Conservation (phyloP, 2,113 vertebrate species). For the Hyaena hyaena region DNA sequence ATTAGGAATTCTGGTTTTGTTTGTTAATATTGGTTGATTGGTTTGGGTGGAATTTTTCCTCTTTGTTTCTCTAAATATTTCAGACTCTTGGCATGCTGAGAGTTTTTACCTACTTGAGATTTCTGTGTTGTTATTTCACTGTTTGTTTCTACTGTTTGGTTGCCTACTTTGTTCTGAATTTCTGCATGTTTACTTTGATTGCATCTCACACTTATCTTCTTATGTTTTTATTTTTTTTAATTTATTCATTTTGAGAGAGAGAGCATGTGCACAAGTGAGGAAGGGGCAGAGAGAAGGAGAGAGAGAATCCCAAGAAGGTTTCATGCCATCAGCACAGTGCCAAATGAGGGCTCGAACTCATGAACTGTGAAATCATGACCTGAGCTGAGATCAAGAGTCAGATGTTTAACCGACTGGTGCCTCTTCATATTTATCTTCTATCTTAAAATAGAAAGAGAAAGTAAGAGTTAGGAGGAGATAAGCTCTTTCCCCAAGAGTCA, state of each 20-base stretch:
- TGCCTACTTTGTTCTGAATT: not conserved
- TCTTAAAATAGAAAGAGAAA: constrained; percentile 19
- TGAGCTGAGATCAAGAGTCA: no score
- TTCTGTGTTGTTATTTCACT: not conserved
- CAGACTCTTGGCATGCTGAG: not conserved
- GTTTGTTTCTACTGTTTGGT: not conserved
- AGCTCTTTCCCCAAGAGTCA: not conserved
- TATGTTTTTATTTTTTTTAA: no score
- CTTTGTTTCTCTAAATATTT: constrained; percentile 27
- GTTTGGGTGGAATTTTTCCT: not conserved
- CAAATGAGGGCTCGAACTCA: no score
- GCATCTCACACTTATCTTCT: not conserved
- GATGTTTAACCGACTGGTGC: no score
- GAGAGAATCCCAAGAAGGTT: no score
- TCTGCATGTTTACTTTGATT: not conserved
- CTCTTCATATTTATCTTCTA: not conserved
- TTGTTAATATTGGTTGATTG: not conserved
- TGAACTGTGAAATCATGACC: no score
- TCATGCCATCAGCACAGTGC: no score
- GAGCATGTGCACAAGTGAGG: no score
- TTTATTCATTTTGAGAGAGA: no score
- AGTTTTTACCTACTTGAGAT: not conserved
- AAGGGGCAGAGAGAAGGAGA: no score
- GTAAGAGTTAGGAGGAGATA: not conserved
- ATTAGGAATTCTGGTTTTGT: not conserved